phyloP scores from a whole-genome alignment of 2,888 invertebrate genomes.

The Tubulanus polymorphus region DNA sequence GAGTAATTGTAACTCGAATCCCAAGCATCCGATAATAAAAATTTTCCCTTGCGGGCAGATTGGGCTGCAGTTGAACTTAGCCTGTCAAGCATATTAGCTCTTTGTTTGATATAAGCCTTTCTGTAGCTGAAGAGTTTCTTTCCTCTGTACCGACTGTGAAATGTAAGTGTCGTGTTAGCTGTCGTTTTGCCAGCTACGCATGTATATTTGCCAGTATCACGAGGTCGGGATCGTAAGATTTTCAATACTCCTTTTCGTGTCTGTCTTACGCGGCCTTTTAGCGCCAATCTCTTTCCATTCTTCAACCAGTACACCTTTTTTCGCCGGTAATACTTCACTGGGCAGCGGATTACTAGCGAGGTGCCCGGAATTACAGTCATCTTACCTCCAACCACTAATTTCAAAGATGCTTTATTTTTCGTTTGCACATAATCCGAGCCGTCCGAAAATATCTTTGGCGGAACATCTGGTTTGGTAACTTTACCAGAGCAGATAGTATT shows the following conservation, averaged over 20 bases:
- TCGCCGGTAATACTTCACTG: constrained; percentile 33
- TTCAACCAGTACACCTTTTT: constrained; percentile 40
- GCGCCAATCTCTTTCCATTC: constrained; percentile 25
- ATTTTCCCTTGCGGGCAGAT: background rate
- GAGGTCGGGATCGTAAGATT: constrained; percentile 28
- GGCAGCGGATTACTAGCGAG: constrained; percentile 36
- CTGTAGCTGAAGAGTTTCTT: background rate
- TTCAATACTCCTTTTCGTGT: constrained; percentile 29
- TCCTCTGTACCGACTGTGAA: constrained; percentile 10
- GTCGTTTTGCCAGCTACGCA: constrained; percentile 33
- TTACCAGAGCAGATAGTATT: background rate
- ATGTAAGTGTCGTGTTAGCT: constrained; percentile 31
- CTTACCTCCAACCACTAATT: constrained; percentile 32
- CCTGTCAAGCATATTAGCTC: background rate
- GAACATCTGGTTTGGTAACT: background rate
- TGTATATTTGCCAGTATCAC: constrained; percentile 37
- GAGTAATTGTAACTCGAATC: background rate
- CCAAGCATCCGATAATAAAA: background rate
- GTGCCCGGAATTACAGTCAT: constrained; percentile 40
- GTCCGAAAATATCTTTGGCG: background rate
- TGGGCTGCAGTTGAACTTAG: too few relatives aligned
- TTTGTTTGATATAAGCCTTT: background rate
- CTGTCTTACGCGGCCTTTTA: constrained; percentile 24
- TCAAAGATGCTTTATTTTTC: background rate
- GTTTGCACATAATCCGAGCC: constrained; percentile 12